Base-by-base conservation (phyloP, 35 echinoderm and acorn worm species). In the Strongylocentrotus purpuratus region DNA sequence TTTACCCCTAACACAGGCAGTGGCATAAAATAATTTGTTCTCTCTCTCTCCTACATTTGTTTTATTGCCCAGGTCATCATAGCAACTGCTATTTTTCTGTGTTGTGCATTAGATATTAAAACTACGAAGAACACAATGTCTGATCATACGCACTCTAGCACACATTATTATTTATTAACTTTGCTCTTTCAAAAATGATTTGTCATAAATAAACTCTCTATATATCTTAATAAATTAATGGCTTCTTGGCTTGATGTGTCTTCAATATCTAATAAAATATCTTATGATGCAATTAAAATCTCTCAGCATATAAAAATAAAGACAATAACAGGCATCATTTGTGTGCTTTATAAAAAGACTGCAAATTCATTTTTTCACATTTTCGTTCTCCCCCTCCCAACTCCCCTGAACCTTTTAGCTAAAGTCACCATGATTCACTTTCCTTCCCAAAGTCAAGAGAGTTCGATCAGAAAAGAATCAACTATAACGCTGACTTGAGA, bases 341-440 rank as follows among this genome's bases (percentile, higher is more conserved):
- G 50, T 78, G 65, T 59, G 65, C 65, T 78, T 78, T 78, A 78
- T 8, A 78, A 71, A 78, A 78, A 78, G 65, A n/a, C 65, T 78
- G 65, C 65, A 78, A 78, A 78, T 78, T 78, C 20, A 78, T n/a
- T 78, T 78, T 78, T 78, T 22, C 35, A 41, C 35, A 41, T 41
- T 41, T 11, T 55, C 0, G 50, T 55, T 55, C 9, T 55, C 65
- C 28, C 28, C n/a, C 65, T 78, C 8, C 6, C 4, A n/a, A 78
- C 25, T 2, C 25, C 35, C 22, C 7, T 4, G 65, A 78, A 78
- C 20, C 7, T 28, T 28, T 28, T 28, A 7, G 18, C 22, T 78
- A 22, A 28, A n/a, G 25, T 78, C n/a, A n/a, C 0, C 4, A 78
- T 78, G 20, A 22, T 78, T 78, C 20, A 22, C 1, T 28, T 2